A percentile compares a stretch with the other conserved stretches of the same genome.
Evolutionary conservation across 2,797 vertebrate species (phyloP).

Genomic region (Setipinna tenuifilis): DNA sequence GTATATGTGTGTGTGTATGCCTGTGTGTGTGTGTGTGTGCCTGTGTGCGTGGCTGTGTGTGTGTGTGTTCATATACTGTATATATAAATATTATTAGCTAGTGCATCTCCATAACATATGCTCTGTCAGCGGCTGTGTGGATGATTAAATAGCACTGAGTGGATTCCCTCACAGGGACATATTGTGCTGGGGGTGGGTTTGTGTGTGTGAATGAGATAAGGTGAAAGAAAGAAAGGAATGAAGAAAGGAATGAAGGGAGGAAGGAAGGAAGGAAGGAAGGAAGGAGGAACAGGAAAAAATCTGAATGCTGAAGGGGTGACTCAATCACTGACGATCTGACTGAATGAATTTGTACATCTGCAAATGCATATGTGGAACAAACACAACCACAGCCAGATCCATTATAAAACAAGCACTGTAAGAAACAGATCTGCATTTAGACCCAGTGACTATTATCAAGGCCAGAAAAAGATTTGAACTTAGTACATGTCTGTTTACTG

Average conservation of each 20-base stretch:
- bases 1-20: neutral
- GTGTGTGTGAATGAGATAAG: conserved; percentile 2
- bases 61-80: too few relatives aligned
- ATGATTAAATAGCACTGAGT: neutral
- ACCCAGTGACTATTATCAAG: too few relatives aligned
- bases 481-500: too few relatives aligned
- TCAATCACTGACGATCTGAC: conserved; percentile 34
- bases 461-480: too few relatives aligned
- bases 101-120: neutral
- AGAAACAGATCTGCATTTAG: too few relatives aligned
- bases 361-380: too few relatives aligned
- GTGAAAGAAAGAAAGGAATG: too few relatives aligned
- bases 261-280: neutral
- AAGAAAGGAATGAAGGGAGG: neutral
- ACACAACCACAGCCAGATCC: too few relatives aligned
- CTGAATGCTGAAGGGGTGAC: neutral
- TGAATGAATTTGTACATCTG: neutral
- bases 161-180: neutral
- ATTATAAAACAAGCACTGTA: too few relatives aligned
- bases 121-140: neutral
- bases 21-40: too few relatives aligned
- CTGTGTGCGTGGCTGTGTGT: too few relatives aligned
- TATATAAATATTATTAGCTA: neutral
- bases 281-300: neutral
- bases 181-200: neutral